phyloP scores from a whole-genome alignment of 2,888 invertebrate genomes.

The Aelia acuminata region DNA sequence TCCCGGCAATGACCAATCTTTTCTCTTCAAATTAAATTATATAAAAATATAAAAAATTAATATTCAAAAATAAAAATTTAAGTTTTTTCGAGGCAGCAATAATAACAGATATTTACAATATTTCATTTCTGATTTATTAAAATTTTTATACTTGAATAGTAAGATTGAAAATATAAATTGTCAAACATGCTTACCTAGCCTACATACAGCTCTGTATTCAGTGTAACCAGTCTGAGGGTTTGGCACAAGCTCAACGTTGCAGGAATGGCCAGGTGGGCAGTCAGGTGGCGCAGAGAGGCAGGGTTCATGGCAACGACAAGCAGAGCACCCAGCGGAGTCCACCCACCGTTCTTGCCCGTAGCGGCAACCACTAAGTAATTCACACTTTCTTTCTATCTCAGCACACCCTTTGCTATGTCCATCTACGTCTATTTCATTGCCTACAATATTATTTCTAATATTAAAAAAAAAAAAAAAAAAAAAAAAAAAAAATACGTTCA shows the following conservation, averaged over 20 bases:
- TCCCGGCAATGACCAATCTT: too few relatives aligned
- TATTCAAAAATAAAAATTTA: too few relatives aligned
- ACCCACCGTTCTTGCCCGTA: conserved; percentile 79
- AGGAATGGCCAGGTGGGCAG: conserved; percentile 78
- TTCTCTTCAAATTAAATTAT: too few relatives aligned
- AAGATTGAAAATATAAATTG: not conserved
- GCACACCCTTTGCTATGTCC: conserved; percentile 66
- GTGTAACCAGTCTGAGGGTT: conserved; percentile 68
- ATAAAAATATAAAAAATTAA: too few relatives aligned
- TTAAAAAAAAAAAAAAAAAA: too few relatives aligned
- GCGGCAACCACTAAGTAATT: conserved; percentile 75
- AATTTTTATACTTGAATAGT: not conserved
- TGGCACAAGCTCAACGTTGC: conserved; percentile 77
- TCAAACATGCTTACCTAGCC: conserved; percentile 72
- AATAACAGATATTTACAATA: not conserved
- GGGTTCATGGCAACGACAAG: conserved; percentile 83
- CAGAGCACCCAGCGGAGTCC: conserved; percentile 77
- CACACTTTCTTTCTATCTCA: conserved; percentile 75
- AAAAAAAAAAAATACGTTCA: too few relatives aligned
- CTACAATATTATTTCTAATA: too few relatives aligned
- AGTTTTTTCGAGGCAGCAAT: too few relatives aligned
- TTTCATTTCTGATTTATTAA: not conserved
- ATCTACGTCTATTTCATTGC: conserved; percentile 66
- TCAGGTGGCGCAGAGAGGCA: conserved; percentile 73
- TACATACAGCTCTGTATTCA: conserved; percentile 76